A percentile compares a stretch with the other conserved stretches of the same genome.
Conservation (phyloP, 2,113 vertebrate species). For the Bubo blakistoni region DNA sequence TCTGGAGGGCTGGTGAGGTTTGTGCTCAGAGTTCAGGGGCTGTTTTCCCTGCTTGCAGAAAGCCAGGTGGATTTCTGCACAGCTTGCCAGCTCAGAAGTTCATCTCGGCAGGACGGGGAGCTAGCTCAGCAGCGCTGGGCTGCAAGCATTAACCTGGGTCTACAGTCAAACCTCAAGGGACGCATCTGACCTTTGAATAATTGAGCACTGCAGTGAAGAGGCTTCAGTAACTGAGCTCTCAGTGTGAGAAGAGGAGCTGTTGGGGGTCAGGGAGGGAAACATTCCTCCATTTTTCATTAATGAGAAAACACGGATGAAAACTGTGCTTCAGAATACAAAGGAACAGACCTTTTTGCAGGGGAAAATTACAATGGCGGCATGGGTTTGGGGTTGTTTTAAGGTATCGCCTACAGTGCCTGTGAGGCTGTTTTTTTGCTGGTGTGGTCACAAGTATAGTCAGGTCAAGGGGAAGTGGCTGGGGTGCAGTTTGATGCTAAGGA, state of each 20-base stretch:
- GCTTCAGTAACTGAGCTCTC: neutral
- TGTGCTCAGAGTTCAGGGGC: neutral
- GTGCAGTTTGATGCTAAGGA: neutral
- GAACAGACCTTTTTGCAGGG: neutral
- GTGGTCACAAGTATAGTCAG: neutral
- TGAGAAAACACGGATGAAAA: neutral
- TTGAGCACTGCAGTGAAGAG: neutral
- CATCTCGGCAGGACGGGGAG: neutral
- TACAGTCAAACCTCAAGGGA: conserved; percentile 9
- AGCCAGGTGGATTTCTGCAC: neutral
- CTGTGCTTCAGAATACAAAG: neutral
- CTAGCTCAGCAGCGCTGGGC: neutral
- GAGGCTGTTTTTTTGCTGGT: neutral
- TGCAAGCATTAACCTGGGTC: neutral
- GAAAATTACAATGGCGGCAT: neutral
- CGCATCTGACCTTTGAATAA: conserved; percentile 44
- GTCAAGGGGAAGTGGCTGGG: neutral
- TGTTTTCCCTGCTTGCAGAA: neutral
- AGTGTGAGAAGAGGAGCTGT: neutral
- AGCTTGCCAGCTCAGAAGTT: neutral
- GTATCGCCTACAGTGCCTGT: neutral
- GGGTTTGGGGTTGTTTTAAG: neutral
- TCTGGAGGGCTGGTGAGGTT: neutral
- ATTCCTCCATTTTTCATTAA: neutral
- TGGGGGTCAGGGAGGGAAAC: conserved; percentile 15